Base-by-base conservation (phyloP, 1,140 invertebrate genomes). In the Carcinoscorpius rotundicauda region DNA sequence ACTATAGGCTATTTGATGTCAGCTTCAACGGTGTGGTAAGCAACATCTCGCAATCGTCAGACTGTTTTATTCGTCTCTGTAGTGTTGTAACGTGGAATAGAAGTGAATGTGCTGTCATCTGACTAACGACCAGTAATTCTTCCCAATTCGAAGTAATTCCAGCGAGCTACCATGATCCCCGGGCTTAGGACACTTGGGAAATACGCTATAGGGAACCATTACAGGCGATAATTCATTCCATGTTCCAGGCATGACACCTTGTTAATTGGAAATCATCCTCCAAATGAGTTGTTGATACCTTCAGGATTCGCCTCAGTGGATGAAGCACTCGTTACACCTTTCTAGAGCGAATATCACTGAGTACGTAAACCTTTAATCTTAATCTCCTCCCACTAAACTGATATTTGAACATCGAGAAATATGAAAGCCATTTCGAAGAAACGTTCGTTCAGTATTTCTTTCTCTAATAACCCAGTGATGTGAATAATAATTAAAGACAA, bases 261-360 rank as follows among this genome's bases (percentile, higher is more conserved):
- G 56, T 57, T 57, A 57, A 57, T 57, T 57, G 56, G 56, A 29
- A 57, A 57, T 57, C 56, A 57, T 57, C 56, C 48, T 11, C 56
- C 56, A 57, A 57, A 57, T 57, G 56, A 57, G 56, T 57, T 57
- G 56, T 57, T 57, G n/a, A 57, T 57, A 29, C 56, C 48, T 57
- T 57, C 56, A 29, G 56, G 56, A 29, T 11, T 29, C 29, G 29
- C 29, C 29, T 29, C 29, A 29, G 29, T 29, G 29, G 29, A 29
- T 29, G 29, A 29, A 29, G 29, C 29, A 29, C 29, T 29, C 29
- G 29, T 29, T 29, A 29, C 29, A 29, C 29, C 29, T 29, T 29
- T 29, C 29, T 29, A 29, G 29, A 29, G 29, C 29, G 29, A 29
- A 29, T 29, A 29, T 29, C 29, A 29, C 29, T 29, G 29, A 29